Conservation (phyloP, 1,140 invertebrate species). For the Forficula auricularia region DNA sequence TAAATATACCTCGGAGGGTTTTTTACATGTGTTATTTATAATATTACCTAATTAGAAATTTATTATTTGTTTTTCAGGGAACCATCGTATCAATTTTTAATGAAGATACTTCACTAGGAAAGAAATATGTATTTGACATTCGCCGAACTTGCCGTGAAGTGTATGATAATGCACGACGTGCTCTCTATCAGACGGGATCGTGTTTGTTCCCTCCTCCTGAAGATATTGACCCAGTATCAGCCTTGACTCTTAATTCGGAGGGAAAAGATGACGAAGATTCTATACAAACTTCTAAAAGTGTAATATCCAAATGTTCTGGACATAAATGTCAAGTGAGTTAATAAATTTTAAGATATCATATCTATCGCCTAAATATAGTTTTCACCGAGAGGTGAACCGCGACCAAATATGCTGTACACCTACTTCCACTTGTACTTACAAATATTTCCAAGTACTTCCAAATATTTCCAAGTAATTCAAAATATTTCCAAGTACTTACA, state of each 20-base stretch:
- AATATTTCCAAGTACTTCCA: too few species aligned
- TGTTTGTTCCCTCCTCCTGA: slow-evolving; percentile 5
- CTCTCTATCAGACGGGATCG: slow-evolving; percentile 32
- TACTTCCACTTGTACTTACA: too few species aligned
- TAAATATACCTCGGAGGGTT: too few species aligned
- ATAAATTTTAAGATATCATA: not conserved
- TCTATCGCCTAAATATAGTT: not conserved
- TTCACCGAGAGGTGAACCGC: not conserved
- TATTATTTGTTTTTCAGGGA: slow-evolving; percentile 32
- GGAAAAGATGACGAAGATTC: slow-evolving; percentile 5
- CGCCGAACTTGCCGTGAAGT: slow-evolving; percentile 69
- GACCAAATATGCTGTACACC: too few species aligned
- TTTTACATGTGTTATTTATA: too few species aligned
- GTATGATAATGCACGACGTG: slow-evolving; percentile 64
- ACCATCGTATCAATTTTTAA: slow-evolving; percentile 83
- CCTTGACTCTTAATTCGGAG: slow-evolving; percentile 2
- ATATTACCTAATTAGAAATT: too few species aligned
- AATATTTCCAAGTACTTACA: too few species aligned
- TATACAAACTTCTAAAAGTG: not conserved
- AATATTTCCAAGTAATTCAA: too few species aligned
- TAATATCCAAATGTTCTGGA: not conserved
- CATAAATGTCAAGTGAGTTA: slow-evolving; percentile 1
- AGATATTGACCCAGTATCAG: not conserved
- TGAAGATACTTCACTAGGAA: slow-evolving; percentile 67
- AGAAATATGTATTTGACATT: slow-evolving; percentile 79